Percentiles rank a stretch among this genome's conserved stretches.
Conservation (phyloP, 2,888 invertebrate genomes). For the Seira musarum region DNA sequence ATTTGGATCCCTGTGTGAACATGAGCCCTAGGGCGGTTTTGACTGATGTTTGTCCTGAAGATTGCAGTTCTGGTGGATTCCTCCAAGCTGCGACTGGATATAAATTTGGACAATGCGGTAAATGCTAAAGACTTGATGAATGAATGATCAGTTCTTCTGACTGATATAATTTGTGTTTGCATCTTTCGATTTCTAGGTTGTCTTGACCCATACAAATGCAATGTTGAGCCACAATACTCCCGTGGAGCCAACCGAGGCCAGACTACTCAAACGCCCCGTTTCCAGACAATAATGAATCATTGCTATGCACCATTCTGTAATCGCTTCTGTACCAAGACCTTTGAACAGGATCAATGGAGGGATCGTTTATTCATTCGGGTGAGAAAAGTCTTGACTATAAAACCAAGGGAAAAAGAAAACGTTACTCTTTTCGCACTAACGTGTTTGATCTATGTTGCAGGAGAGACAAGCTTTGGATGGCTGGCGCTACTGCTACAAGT, state of each 20-base stretch:
- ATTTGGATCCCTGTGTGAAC: conserved; percentile 67
- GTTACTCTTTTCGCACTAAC: no score
- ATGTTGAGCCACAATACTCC: conserved; percentile 59
- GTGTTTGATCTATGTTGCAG: no score
- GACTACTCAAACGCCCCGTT: conserved; percentile 59
- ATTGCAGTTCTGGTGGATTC: conserved; percentile 59
- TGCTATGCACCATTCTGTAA: conserved; percentile 68
- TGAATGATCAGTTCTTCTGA: no score
- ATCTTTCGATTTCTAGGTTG: no score
- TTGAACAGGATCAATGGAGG: conserved; percentile 68
- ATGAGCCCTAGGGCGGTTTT: conserved; percentile 67
- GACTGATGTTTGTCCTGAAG: conserved; percentile 63
- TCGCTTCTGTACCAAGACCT: conserved; percentile 57
- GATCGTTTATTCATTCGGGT: conserved; percentile 67
- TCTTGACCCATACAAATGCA: no score
- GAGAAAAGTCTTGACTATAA: conserved; percentile 61
- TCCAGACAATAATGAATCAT: conserved; percentile 67
- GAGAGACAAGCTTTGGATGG: conserved; percentile 69
- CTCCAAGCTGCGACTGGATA: background rate
- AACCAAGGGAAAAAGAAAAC: background rate
- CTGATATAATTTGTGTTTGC: no score
- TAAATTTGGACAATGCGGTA: background rate
- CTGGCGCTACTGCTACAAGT: conserved; percentile 68
- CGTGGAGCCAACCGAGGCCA: no score
- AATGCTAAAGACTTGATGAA: no score